Conservation (phyloP, 2,888 invertebrate species). For the Thysanoteuthis rhombus region DNA sequence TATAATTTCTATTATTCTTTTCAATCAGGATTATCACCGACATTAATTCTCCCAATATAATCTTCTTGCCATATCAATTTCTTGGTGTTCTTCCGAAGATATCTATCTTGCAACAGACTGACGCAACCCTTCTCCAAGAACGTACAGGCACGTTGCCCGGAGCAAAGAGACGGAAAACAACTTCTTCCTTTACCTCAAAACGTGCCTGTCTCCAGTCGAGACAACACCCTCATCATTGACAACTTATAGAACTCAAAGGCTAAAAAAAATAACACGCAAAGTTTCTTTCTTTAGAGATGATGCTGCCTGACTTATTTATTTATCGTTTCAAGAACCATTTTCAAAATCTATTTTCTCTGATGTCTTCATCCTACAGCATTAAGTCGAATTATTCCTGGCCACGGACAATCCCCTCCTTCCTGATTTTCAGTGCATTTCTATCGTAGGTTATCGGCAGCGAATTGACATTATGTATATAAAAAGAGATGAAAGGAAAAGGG, state of each 20-base stretch:
- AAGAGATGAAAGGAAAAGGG: too few species aligned
- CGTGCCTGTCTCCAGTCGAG: not conserved
- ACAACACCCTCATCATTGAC: not conserved
- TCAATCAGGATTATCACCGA: not conserved
- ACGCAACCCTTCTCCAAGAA: not conserved
- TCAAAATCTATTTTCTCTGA: not conserved
- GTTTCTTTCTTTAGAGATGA: not conserved
- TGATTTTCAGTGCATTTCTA: too few species aligned
- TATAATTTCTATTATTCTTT: slow-evolving; percentile 12
- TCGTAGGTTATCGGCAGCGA: too few species aligned
- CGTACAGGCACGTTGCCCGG: not conserved
- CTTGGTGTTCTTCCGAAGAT: not conserved
- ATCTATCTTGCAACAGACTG: not conserved
- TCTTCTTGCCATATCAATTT: not conserved
- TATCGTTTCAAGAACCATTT: not conserved
- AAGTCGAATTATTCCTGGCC: too few species aligned
- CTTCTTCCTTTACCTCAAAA: not conserved
- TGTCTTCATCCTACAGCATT: too few species aligned
- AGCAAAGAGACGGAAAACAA: not conserved
- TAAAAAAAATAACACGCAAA: not conserved
- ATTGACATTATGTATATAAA: too few species aligned
- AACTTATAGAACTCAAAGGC: not conserved
- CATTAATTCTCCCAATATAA: not conserved
- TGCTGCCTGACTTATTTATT: not conserved
- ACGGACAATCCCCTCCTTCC: too few species aligned